Base-by-base conservation (phyloP, 2,797 vertebrate genomes). In the Halcyon leucocephala region DNA sequence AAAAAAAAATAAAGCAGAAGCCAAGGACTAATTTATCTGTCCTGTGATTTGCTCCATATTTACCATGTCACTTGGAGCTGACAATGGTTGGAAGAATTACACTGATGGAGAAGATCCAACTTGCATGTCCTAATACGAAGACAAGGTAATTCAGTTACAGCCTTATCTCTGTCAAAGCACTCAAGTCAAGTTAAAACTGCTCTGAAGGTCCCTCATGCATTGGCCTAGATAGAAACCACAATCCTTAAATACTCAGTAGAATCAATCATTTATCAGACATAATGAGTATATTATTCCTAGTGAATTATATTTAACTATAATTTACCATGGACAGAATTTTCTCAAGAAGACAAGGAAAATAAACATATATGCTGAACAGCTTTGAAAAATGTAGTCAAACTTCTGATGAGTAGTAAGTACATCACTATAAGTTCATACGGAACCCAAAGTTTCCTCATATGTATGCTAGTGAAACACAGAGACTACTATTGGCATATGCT, bases 391-490 rank as follows among this genome's bases (percentile, higher is more conserved):
- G 15, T 24, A 55, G 44, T 35, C n/a, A 57, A 64, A 55, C 10
- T 61, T 35, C 1, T 2, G n/a, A 46, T 52, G 12, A 52, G 14
- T 16, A 1, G 1, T 62, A 52, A 1, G 1, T 58, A 52, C 13
- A 21, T 64, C 37, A 37, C 7, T 57, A 0, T 25, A 74, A 46
- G 6, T 55, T 78, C 29, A 31, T 66, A 10, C 6, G 41, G 65
- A 74, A 86, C 42, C 9, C 12, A 21, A 14, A 65, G 24, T 61
- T 57, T 86, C 61, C 44, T 74, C 9, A 61, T 7, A 17, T 4
- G 9, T 33, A 64, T 55, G 31, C 39, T 15, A 79, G 15, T 65
- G 52, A 88, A 82, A 71, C 14, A 42, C 24, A 55, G 73, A 60
- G 24, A 37, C 12, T 54, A 8, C 8, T 61, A 18, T 20, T 84